Evolutionary conservation across 2,888 invertebrate genomes (phyloP), one percentile per base, ranked within the genome.

Genomic region (Allacma fusca): DNA sequence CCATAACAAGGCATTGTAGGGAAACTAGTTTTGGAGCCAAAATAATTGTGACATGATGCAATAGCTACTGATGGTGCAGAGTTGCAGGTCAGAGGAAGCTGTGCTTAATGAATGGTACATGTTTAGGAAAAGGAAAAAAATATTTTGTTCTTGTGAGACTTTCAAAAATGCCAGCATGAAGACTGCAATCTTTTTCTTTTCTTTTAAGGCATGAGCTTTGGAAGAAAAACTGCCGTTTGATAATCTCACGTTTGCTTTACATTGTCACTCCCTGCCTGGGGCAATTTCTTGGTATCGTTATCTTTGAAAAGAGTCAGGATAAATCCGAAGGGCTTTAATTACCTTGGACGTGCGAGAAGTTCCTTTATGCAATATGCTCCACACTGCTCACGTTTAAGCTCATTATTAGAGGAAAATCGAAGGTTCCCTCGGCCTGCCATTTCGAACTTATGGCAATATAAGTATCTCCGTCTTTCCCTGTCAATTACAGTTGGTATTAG

Each of bases 51-150:
- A 7, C 9, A 34, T 34, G 34, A 34, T 34, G 34, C 34, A 34
- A 34, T 34, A 34, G 34, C 34, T 34, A 34, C 5, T 13, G 9
- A 16, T 50, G 4, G 4, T 50, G 19, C 9, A 50, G n/a, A 16
- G 50, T n/a, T 50, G 50, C 50, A 50, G 50, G 50, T 50, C 50
- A n/a, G 50, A 50, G 19, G 34, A 34, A 34, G 34, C 34, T 34
- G 34, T 34, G 34, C 4, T 9, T 34, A 34, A 34, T 34, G 9
- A 34, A 16, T 50, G 19, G n/a, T 16, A 50, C 50, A 50, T 19
- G 50, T 50, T 50, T 50, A 50, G 50, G 16, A 16, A 13, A 50
- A n/a, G 50, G 16, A 13, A 50, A 50, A 50, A 16, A n/a, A 50
- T 9, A 13, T 40, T 5, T 40, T n/a, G n/a, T n/a, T n/a, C n/a